A percentile compares a stretch with the other conserved stretches of the same genome.
Evolutionary conservation across 1,140 invertebrate species (phyloP).

Genomic region (Pararge aegeria): DNA sequence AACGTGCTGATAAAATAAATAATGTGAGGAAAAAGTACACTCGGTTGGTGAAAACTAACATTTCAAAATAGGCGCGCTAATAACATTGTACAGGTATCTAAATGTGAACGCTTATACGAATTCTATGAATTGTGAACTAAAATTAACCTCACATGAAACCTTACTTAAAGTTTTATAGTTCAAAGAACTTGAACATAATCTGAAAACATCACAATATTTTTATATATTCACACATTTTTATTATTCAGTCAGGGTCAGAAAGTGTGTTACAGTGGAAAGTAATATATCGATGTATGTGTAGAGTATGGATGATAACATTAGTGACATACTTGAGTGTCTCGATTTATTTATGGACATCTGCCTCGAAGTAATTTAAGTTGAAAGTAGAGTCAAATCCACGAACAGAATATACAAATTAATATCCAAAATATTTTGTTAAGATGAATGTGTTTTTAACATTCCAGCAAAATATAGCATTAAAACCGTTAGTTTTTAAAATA

Average conservation of each 20-base stretch:
- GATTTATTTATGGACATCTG: constrained; percentile 55
- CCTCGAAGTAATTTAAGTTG: constrained; percentile 41
- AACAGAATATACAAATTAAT: constrained; percentile 39
- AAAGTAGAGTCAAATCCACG: constrained; percentile 24
- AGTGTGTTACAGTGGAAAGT: background rate
- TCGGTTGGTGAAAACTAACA: constrained; percentile 12
- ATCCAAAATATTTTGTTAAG: constrained; percentile 13
- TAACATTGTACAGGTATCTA: constrained; percentile 49
- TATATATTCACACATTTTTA: too few relatives aligned
- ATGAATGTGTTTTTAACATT: background rate
- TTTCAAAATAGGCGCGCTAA: constrained; percentile 35
- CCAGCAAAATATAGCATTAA: background rate
- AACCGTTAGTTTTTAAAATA: background rate
- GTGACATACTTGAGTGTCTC: constrained; percentile 60
- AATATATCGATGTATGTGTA: constrained; percentile 20
- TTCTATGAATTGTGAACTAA: constrained; percentile 40
- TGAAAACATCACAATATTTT: too few relatives aligned
- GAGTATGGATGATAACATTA: constrained; percentile 44
- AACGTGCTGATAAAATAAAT: constrained; percentile 1
- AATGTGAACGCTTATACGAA: constrained; percentile 61
- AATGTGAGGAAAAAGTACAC: background rate
- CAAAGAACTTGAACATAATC: too few relatives aligned
- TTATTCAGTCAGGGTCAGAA: background rate
- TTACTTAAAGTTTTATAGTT: background rate
- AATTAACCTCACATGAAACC: constrained; percentile 44